Base-by-base conservation (phyloP, 1,140 invertebrate species). In the Wasmannia auropunctata region DNA sequence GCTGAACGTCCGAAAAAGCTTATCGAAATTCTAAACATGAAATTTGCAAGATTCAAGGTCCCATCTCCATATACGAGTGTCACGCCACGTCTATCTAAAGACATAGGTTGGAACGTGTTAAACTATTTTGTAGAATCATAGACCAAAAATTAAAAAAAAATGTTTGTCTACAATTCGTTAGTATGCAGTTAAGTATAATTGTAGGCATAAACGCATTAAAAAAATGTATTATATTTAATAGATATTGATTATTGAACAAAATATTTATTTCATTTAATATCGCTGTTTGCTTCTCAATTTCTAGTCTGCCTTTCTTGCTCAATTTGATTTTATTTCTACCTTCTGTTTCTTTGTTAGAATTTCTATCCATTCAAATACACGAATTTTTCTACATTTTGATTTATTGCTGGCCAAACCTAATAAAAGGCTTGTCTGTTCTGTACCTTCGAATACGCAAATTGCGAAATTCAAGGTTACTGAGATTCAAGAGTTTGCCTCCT, bases 371-470 rank as follows among this genome's bases (percentile, higher is more conserved):
- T 31, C 74, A 49, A 62, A 58, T 54, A 67, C 60, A 72, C 80
- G 69, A 56, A 87, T 87, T 77, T 60, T 65, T 83, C 65, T 63
- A 86, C 81, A 58, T 77, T 87, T 87, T 94, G 95, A 95, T 95
- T 95, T 95, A 95, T 92, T 90, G 87, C 92, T 88, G 83, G 89
- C 34, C 69, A 91, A 88, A 88, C 72, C 28, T 87, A 37, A 40
- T 65, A 93, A 94, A 87, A 93, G 92, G 93, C 93, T 93, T 92
- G 91, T 67, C 91, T 69, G 90, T 81, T n/a, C n/a, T 76, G 86
- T 85, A 76, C 60, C 56, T 76, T 25, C 60, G 86, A 91, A 92
- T 91, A 94, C 91, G 91, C 92, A 94, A 95, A 95, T 94, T 94
- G 85, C 90, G 81, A 92, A 89, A 93, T 93, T 92, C 94, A 94